Percentiles rank a stretch among this genome's conserved stretches.
phyloP scores from a whole-genome alignment of 2,113 vertebrate genomes.

The Rhea americana region DNA sequence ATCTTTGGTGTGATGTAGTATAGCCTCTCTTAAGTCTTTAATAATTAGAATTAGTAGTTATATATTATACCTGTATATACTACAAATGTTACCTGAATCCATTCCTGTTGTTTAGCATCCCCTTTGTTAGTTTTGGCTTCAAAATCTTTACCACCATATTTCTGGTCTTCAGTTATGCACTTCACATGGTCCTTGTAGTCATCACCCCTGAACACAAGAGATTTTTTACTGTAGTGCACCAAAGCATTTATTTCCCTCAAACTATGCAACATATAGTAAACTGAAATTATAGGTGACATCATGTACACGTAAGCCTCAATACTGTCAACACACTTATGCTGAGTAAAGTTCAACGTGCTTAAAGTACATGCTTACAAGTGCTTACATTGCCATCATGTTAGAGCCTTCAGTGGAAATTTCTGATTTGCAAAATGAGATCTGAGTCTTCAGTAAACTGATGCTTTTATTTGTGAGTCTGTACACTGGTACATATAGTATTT shows the following conservation, averaged over 20 bases:
- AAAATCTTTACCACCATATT: slow-evolving; percentile 92
- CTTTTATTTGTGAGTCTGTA: not conserved
- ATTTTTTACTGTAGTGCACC: not conserved
- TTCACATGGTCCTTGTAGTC: slow-evolving; percentile 89
- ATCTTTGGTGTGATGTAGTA: not conserved
- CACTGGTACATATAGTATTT: not conserved
- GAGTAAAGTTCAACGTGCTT: not conserved
- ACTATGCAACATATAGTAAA: not conserved
- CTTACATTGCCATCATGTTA: not conserved
- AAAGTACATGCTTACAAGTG: not conserved
- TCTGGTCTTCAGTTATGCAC: slow-evolving; percentile 93
- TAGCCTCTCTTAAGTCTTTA: not conserved
- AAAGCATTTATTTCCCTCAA: not conserved
- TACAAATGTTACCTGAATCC: slow-evolving; percentile 85
- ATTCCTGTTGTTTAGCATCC: slow-evolving; percentile 92
- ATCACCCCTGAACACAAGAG: slow-evolving; percentile 78
- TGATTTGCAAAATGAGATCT: not conserved
- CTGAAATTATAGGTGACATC: not conserved
- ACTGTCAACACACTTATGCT: rapidly evolving
- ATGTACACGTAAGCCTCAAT: not conserved
- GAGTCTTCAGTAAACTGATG: not conserved
- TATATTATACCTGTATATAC: not conserved
- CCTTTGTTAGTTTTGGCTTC: slow-evolving; percentile 91
- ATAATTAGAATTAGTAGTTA: not conserved
- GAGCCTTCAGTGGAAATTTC: not conserved